Conservation (phyloP, 1,140 invertebrate species). For the Mizuhopecten yessoensis region DNA sequence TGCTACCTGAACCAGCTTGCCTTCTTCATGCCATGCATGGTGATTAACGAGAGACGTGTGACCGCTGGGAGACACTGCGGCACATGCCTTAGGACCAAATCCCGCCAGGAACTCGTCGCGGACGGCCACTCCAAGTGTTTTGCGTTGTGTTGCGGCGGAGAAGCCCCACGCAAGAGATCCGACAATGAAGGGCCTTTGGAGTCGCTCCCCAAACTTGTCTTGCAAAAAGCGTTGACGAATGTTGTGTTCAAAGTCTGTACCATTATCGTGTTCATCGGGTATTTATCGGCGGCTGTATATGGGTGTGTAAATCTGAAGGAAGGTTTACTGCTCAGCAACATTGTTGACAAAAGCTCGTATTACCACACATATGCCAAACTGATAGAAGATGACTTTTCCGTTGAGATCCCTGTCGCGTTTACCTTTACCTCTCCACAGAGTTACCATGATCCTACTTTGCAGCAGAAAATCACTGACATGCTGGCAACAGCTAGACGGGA, state of each 20-base stretch:
- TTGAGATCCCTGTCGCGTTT: conserved; percentile 45
- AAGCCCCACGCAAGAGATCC: conserved; percentile 49
- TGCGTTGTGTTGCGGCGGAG: conserved; percentile 63
- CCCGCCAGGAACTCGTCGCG: conserved; percentile 49
- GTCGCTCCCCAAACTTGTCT: conserved; percentile 58
- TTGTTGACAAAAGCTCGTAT: conserved; percentile 81
- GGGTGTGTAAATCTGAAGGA: conserved; percentile 88
- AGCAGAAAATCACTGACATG: conserved; percentile 43
- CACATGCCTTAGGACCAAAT: conserved; percentile 84
- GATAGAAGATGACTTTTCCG: conserved; percentile 43
- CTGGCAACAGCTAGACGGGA: conserved; percentile 44
- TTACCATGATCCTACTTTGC: not conserved
- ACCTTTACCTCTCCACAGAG: not conserved
- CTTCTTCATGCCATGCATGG: conserved; percentile 96
- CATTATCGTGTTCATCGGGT: conserved; percentile 91
- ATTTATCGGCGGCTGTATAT: conserved; percentile 93
- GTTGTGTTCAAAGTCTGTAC: conserved; percentile 87
- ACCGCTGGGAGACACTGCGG: conserved; percentile 92
- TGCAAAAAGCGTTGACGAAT: conserved; percentile 75
- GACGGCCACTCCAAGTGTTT: conserved; percentile 64
- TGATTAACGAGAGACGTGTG: conserved; percentile 94
- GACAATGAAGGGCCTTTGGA: conserved; percentile 70
- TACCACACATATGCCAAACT: conserved; percentile 58
- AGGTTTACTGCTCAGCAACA: conserved; percentile 89
- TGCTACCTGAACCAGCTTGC: conserved; percentile 98